Base-by-base conservation (phyloP, 1,140 invertebrate species). In the Camponotus vicinus region DNA sequence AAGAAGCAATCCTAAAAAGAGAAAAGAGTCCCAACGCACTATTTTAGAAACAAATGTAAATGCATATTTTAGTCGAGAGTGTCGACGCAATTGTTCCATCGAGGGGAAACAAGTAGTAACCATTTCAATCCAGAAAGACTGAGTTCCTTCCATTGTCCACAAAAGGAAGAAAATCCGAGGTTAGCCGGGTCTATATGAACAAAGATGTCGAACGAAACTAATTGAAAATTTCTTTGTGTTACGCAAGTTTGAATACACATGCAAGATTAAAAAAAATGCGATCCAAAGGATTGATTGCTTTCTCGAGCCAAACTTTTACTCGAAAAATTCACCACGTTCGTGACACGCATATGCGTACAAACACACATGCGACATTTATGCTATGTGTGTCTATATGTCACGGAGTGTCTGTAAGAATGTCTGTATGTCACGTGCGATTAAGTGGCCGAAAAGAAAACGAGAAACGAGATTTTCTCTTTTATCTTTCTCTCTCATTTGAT, bases 41-140 rank as follows among this genome's bases (percentile, higher is more conserved):
- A 37, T 75, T 40, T 75, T 75, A 59, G 3, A 75, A 75, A 57
- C 34, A 59, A 59, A 75, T 59, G 71, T 75, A 37, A 21, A 76
- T 42, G 57, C 73, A 76, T 76, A 76, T 76, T 76, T 66, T 71
- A 57, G 40, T 40, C 13, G 40, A 18, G 34, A 52, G 18, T 57
- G 73, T 21, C 67, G 69, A 32, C 11, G 32, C 21, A 21, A 67
- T 73, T 55, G 21, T 86, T 73, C 45, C 69, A 49, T 59, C 67
- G 15, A 67, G 69, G 6, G 64, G 55, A 55, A 59, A 73, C 49
- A 75, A 88, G 61, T 59, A 83, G 27, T 7, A 49, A 76, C 18
- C 21, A 52, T 69, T 69, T 87, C 45, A 11, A 67, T 78, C 49
- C 18, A 49, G 49, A 3, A 73, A 73, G 40, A 64, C 64, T 42